phyloP scores from a whole-genome alignment of 2,113 vertebrate genomes.

The Gallinago undulata region DNA sequence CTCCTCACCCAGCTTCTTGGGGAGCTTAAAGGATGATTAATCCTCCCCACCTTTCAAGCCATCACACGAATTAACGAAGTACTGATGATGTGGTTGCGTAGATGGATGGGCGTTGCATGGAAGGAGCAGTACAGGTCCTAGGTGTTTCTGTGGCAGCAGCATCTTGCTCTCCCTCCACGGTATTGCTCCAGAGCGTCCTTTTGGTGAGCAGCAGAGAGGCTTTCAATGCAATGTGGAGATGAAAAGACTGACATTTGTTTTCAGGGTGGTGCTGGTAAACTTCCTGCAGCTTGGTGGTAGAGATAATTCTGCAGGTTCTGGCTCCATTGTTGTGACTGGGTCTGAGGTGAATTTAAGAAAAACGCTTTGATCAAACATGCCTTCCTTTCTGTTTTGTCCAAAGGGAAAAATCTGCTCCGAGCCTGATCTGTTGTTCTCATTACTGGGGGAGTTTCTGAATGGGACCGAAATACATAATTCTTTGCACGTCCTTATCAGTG shows the following conservation, averaged over 20 bases:
- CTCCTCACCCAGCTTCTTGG: neutral
- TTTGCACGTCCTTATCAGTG: neutral
- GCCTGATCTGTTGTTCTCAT: neutral
- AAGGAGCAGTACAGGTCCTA: neutral
- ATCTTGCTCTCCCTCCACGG: neutral
- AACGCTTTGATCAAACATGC: neutral
- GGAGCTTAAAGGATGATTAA: neutral
- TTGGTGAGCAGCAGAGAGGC: neutral
- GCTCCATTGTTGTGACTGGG: conserved; percentile 14
- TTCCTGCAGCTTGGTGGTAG: conserved; percentile 41
- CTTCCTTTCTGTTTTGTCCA: conserved; percentile 27
- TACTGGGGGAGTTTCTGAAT: neutral
- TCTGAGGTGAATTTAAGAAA: conserved; percentile 39
- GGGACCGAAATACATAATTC: neutral
- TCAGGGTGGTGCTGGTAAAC: conserved; percentile 58
- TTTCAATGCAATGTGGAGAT: neutral
- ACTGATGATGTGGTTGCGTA: neutral
- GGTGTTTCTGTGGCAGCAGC: neutral
- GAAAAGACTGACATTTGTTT: conserved; percentile 32
- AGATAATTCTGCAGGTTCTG: conserved; percentile 24
- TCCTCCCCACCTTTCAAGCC: neutral
- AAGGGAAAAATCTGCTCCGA: neutral
- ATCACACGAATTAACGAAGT: neutral
- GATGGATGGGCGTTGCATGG: accelerated
- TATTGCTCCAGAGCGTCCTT: neutral